Conservation (phyloP, 1,140 invertebrate genomes). For the Drosophila aff. region DNA sequence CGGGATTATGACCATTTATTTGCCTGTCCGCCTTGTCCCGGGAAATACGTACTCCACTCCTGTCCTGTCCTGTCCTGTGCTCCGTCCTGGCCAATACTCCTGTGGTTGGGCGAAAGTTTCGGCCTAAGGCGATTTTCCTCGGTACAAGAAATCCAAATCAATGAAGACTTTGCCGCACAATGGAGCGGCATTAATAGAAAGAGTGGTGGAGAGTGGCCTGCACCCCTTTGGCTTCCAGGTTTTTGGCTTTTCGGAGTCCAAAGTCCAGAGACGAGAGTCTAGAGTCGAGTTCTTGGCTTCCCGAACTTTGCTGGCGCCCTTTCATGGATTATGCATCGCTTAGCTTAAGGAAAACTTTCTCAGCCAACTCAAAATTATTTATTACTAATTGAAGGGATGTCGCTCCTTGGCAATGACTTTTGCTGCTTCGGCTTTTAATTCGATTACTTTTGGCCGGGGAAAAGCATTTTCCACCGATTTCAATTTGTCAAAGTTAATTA, state of each 20-base stretch:
- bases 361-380: conserved; percentile 58
- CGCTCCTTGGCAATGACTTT: conserved; percentile 36
- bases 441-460: conserved; percentile 28
- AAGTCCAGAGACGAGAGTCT: background rate
- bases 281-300: conserved; percentile 37
- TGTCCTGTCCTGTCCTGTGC: conserved; percentile 4
- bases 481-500: conserved; percentile 68
- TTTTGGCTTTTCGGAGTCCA: conserved; percentile 20
- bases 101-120: conserved; percentile 45
- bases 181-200: conserved; percentile 28
- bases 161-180: conserved; percentile 65
- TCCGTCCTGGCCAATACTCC: conserved; percentile 24
- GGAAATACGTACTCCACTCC: conserved; percentile 13
- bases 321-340: conserved; percentile 52
- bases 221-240: conserved; percentile 53
- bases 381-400: conserved; percentile 56
- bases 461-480: conserved; percentile 45
- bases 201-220: conserved; percentile 3
- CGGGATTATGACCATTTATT: conserved; percentile 81
- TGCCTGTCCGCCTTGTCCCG: conserved; percentile 54
- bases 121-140: conserved; percentile 69
- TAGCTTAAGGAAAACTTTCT: conserved; percentile 43
- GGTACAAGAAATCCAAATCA: conserved; percentile 75
- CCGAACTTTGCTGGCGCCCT: conserved; percentile 44
- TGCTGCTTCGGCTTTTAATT: conserved; percentile 32